These are phyloP conservation scores for Ciconia stormi DNA, from an alignment of 2,113 vertebrate species.

Conservation along the genomic window DNA sequence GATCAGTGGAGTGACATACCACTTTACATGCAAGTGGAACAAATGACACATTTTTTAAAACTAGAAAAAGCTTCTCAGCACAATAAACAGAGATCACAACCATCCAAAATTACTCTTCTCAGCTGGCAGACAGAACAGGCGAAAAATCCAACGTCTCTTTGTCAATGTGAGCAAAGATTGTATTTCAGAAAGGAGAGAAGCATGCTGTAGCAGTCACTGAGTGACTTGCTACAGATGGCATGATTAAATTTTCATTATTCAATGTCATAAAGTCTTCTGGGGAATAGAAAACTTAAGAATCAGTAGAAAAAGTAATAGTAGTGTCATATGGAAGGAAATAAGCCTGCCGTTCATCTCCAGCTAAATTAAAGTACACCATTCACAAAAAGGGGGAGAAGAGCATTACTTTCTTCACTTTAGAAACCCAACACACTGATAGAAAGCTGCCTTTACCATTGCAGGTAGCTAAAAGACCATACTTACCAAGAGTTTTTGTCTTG, in stretches of 20 bases:
- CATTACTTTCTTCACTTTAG: not conserved
- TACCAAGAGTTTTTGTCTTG: not conserved
- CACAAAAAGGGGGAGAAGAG: not conserved
- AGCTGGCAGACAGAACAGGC: not conserved
- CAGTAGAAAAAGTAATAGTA: not conserved
- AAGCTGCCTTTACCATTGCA: not conserved
- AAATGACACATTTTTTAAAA: not conserved
- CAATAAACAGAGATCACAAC: not conserved
- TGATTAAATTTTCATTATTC: not conserved
- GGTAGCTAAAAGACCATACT: not conserved
- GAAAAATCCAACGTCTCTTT: not conserved
- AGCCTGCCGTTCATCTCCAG: not conserved
- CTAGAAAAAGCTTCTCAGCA: not conserved
- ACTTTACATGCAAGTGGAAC: not conserved
- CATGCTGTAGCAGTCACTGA: not conserved
- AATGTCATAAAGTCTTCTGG: not conserved
- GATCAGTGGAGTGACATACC: not conserved
- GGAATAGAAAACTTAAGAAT: not conserved
- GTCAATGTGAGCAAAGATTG: not conserved
- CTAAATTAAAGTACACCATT: not conserved
- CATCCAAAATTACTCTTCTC: not conserved
- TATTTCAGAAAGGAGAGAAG: not conserved
- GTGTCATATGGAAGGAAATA: not conserved
- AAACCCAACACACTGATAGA: not conserved
- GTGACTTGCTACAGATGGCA: not conserved